Evolutionary conservation across 2,888 invertebrate species (phyloP), one percentile per base, ranked within the genome.

Genomic region (Clusia tigrina): DNA sequence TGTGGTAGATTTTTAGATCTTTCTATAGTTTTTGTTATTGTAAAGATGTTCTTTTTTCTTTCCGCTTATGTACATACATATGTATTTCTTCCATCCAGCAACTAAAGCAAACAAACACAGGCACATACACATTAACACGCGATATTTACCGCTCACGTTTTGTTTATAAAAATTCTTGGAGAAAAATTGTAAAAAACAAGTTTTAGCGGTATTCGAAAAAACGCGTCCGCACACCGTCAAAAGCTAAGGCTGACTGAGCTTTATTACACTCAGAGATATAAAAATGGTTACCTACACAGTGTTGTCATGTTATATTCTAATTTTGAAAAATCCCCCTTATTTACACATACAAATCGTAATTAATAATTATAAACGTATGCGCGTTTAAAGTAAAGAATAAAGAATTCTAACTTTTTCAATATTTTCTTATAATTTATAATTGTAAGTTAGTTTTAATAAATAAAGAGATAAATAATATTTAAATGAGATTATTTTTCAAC

Each of bases 161-260:
- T 32, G 32, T 32, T 32, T 32, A 32, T 32, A 32, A 5, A 9
- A 5, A 32, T 5, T 9, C 12, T 32, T 32, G 5, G 12, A 32
- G 6, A 5, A 32, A 32, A 32, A 9, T 32, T 32, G 32, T 32
- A 32, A 12, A 32, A 5, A 5, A 9, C 32, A 32, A 5, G 12
- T 9, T 32, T 38, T 48, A 25, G 24, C 17, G 42, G 20, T 15
- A 15, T 42, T 17, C 42, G 25, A 18, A 20, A 20, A 23, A 26
- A 55, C 32, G 46, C 22, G 32, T 23, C 46, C 25, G 20, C 5
- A 15, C 48, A 53, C 42, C 53, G 38, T 10, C 18, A 22, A 53
- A 53, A 53, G 53, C 59, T 58, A 9, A 18, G 52, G 32, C 12
- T 9, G 32, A 32, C 32, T 32, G 32, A 32, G 12, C n/a, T n/a